phyloP scores from a whole-genome alignment of 1,140 invertebrate species.

The Platorchestia sp. region DNA sequence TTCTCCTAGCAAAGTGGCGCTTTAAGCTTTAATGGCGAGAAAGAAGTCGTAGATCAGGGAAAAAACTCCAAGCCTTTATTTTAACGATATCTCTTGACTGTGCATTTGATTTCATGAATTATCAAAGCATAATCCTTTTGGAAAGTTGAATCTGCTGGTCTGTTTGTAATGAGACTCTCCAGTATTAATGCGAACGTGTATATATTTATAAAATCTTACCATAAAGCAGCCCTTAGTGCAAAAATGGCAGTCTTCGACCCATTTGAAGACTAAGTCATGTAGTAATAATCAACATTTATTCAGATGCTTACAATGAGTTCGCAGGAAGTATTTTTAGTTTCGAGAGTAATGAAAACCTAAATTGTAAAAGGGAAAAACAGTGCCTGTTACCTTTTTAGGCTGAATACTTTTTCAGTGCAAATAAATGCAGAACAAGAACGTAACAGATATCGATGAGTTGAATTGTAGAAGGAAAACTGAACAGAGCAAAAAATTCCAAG shows the following conservation, averaged over 20 bases:
- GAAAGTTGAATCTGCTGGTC: neutral
- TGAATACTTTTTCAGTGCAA: neutral
- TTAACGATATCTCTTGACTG: neutral
- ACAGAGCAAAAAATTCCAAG: neutral
- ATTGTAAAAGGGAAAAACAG: too few species aligned
- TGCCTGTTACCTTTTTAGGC: neutral
- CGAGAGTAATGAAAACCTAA: too few species aligned
- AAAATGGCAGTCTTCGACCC: neutral
- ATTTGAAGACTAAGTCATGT: neutral
- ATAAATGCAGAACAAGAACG: neutral
- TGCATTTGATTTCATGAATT: conserved; percentile 1
- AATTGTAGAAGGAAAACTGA: neutral
- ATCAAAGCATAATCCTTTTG: neutral
- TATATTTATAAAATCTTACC: neutral
- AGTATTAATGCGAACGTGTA: neutral
- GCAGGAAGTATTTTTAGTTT: too few species aligned
- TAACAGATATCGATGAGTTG: neutral
- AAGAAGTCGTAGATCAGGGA: conserved; percentile 11
- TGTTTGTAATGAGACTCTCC: neutral
- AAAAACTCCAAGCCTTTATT: neutral
- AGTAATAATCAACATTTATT: neutral
- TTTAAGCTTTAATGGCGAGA: neutral
- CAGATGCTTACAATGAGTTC: neutral
- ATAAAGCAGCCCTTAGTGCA: neutral
- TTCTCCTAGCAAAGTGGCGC: conserved; percentile 16